phyloP scores from a whole-genome alignment of 2,888 invertebrate genomes.

The Agrochola lota region DNA sequence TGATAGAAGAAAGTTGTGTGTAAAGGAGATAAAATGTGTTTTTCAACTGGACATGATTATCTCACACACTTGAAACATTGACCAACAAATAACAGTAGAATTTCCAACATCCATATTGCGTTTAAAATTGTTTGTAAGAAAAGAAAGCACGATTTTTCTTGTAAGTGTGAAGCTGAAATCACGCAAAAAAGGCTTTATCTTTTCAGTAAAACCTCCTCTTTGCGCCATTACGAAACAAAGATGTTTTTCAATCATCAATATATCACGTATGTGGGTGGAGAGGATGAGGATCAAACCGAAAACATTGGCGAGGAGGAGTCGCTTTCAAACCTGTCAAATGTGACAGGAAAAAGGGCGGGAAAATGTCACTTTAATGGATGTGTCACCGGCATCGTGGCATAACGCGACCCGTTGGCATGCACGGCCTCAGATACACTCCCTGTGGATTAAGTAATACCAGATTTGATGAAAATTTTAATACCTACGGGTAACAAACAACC shows the following conservation, averaged over 20 bases:
- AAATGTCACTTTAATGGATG: constrained; percentile 90
- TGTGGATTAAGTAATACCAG: constrained; percentile 82
- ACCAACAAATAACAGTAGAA: neutral
- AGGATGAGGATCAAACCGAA: constrained; percentile 79
- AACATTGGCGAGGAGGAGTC: constrained; percentile 87
- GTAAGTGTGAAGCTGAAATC: constrained; percentile 61
- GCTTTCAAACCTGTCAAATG: constrained; percentile 89
- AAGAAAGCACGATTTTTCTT: neutral
- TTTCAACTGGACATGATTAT: neutral
- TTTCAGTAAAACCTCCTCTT: constrained; percentile 56
- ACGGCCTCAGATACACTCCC: constrained; percentile 81
- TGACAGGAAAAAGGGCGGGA: constrained; percentile 90
- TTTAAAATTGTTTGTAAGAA: constrained; percentile 4
- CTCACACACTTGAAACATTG: neutral
- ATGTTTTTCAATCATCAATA: constrained; percentile 73
- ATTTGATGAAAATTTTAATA: constrained; percentile 79
- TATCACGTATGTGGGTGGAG: constrained; percentile 73
- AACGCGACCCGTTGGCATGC: constrained; percentile 83
- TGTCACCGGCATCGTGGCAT: constrained; percentile 88
- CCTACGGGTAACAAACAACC: constrained; percentile 62
- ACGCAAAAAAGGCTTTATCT: constrained; percentile 54
- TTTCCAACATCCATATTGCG: neutral
- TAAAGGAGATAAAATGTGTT: neutral
- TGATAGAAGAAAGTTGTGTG: neutral
- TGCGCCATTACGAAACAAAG: constrained; percentile 54